These are phyloP conservation scores for Silurus meridionalis DNA, from an alignment of 2,113 vertebrate genomes.

Conservation along the genomic window DNA sequence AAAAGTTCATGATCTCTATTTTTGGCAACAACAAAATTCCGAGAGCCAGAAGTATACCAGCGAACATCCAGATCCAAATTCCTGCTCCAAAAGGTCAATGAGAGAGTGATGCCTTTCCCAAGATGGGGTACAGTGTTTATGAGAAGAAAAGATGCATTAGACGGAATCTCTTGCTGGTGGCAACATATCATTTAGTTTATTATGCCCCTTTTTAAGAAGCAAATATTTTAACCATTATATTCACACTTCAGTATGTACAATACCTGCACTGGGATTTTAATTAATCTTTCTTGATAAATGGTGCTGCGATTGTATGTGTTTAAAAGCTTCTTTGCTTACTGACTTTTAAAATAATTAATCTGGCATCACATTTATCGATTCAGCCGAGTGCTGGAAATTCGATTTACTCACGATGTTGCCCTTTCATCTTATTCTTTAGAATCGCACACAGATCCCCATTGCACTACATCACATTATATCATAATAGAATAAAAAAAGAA, in stretches of 20 bases:
- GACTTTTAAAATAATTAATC: slow-evolving; percentile 9
- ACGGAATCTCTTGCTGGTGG: slow-evolving; percentile 13
- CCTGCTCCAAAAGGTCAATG: slow-evolving; percentile 42
- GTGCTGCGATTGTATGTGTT: neutral
- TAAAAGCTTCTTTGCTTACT: neutral
- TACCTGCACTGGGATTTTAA: slow-evolving; percentile 18
- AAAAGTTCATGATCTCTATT: slow-evolving; percentile 46
- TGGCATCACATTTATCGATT: slow-evolving; percentile 27
- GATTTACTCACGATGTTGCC: neutral
- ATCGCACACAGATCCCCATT: slow-evolving; percentile 30
- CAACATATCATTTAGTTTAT: slow-evolving; percentile 37
- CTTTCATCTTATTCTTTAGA: neutral
- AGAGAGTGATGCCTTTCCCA: slow-evolving; percentile 30
- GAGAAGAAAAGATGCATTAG: neutral
- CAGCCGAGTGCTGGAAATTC: slow-evolving; percentile 17
- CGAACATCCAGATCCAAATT: slow-evolving; percentile 33
- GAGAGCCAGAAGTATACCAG: slow-evolving; percentile 35
- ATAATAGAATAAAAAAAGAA: slow-evolving; percentile 57
- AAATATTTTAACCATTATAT: slow-evolving; percentile 48
- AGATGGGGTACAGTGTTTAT: neutral
- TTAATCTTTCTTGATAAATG: slow-evolving; percentile 28
- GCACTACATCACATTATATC: slow-evolving; percentile 40
- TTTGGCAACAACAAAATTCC: slow-evolving; percentile 33
- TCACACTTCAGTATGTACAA: slow-evolving; percentile 54
- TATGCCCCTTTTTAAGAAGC: slow-evolving; percentile 40